Evolutionary conservation across 1,140 invertebrate species (phyloP), one percentile per base, ranked within the genome.

Genomic region (Saxidomus purpurata): DNA sequence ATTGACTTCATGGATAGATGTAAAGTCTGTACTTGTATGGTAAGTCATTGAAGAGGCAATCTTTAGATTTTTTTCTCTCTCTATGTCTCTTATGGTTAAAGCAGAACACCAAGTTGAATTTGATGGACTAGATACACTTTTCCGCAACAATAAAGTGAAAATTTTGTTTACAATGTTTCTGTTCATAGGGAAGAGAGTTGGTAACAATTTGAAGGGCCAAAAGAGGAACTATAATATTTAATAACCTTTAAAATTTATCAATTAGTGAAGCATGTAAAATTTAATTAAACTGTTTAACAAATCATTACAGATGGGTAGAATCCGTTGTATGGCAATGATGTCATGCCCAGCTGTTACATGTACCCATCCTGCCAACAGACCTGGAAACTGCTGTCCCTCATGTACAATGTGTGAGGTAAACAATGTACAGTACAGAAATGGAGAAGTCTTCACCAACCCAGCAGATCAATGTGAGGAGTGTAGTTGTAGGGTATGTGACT

Each of bases 391-490:
- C 63, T 95, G 95, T 86, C 93, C 94, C 4, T 90, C 91, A 6
- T 95, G 95, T 88, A 87, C 90, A 25, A 92, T 93, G 90, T 95
- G 95, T 89, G 82, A 91, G 55, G 90, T 92, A 63, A 92, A 94
- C 49, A 89, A 89, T 2, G 84, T 92, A n/a, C 91, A 93, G 13
- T 93, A 93, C 81, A 89, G 91, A 25, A 94, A 94, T 89, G 92
- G 92, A 61, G 92, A 94, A 80, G 90, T 79, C 1, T 95, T 94
- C 76, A 83, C 92, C 17, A 89, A 92, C 59, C 93, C 94, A 9
- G 76, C 38, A 22, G 82, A 92, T 43, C 89, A 77, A 25, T 94
- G 94, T 89, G 77, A 92, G 49, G 83, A 91, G 43, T 94, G 94
- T 52, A 89, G 74, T 0, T 94, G 93, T 71, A 89, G 84, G 89